phyloP scores from a whole-genome alignment of 2,797 vertebrate species.

The Cuniculus paca region DNA sequence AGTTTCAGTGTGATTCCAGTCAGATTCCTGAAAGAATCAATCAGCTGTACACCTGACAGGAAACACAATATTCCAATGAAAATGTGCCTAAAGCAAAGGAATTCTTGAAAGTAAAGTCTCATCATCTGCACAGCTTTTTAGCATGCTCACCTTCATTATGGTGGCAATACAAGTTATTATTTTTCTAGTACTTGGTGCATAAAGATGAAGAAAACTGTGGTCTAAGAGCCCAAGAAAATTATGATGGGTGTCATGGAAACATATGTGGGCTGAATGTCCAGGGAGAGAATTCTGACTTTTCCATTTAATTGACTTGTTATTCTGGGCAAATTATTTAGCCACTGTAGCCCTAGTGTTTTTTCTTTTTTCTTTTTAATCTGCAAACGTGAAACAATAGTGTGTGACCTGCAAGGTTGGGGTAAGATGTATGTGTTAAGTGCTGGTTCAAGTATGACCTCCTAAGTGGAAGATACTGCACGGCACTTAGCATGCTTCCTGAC shows the following conservation, averaged over 20 bases:
- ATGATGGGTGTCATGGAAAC: not conserved
- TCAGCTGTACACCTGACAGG: not conserved
- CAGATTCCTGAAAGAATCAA: conserved; percentile 38
- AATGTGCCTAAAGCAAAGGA: not conserved
- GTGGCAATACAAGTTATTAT: too few species aligned
- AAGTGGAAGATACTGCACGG: not conserved
- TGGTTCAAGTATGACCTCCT: not conserved
- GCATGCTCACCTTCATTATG: not conserved
- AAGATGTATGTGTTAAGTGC: not conserved
- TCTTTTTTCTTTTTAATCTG: not conserved
- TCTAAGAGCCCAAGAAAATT: not conserved
- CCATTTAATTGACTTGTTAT: not conserved
- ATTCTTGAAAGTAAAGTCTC: not conserved
- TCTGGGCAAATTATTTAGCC: not conserved
- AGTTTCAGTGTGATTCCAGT: not conserved
- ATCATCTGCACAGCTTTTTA: not conserved
- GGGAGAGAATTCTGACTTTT: not conserved
- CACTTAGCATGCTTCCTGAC: not conserved
- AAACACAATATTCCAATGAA: not conserved
- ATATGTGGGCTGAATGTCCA: not conserved
- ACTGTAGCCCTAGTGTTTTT: not conserved
- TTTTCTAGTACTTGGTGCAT: not conserved
- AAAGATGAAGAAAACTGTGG: not conserved
- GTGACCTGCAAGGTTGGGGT: not conserved
- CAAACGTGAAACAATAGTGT: not conserved